Evolutionary conservation across 2,888 invertebrate genomes (phyloP).

Genomic region (Tuta absoluta): DNA sequence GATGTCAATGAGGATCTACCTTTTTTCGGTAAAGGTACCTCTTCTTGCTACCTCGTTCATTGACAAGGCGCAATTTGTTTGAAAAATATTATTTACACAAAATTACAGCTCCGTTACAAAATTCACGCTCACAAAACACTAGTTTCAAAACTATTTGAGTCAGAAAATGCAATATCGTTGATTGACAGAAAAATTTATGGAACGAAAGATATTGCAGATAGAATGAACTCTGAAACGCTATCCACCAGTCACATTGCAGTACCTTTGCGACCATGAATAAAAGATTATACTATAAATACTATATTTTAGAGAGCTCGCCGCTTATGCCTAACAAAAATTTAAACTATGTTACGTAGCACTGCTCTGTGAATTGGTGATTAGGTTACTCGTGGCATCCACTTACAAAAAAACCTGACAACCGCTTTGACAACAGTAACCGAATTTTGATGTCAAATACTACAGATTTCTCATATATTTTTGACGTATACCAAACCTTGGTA

Average conservation of each 20-base stretch:
- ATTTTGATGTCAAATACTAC: too few species aligned
- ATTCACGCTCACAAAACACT: neutral
- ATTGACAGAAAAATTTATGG: conserved; percentile 16
- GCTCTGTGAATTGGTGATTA: neutral
- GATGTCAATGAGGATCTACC: too few species aligned
- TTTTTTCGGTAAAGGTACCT: too few species aligned
- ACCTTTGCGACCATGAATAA: conserved; percentile 21
- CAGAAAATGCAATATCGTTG: conserved; percentile 16
- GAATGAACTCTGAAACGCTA: conserved; percentile 3
- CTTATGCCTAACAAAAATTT: conserved; percentile 1
- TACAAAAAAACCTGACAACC: too few species aligned
- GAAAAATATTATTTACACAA: too few species aligned
- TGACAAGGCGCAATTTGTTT: too few species aligned
- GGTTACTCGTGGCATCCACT: neutral
- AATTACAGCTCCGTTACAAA: too few species aligned
- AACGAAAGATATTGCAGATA: conserved; percentile 17
- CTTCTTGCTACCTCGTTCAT: too few species aligned
- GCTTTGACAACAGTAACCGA: too few species aligned
- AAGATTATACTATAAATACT: conserved; percentile 22
- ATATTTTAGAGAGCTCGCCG: conserved; percentile 17
- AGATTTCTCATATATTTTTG: too few species aligned
- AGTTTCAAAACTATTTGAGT: neutral
- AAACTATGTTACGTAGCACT: neutral
- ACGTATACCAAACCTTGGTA: too few species aligned
- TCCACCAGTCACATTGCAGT: conserved; percentile 21